These are phyloP conservation scores for Condylura cristata DNA, from an alignment of 2,113 vertebrate genomes.

Conservation along the genomic window DNA sequence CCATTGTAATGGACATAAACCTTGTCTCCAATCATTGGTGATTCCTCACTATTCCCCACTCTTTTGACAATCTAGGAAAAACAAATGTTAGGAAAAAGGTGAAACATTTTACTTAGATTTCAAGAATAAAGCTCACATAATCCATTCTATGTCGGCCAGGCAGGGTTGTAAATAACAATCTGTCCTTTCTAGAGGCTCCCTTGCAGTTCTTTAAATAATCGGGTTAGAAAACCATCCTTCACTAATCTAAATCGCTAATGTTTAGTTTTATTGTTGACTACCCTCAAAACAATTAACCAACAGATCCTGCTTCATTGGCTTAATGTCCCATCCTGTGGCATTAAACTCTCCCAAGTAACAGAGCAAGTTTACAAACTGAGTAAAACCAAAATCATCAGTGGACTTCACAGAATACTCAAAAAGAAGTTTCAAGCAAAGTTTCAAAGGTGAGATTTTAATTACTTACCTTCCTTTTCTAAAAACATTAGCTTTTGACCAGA, in stretches of 20 bases:
- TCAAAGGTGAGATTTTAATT: conserved; percentile 31
- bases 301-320: background rate
- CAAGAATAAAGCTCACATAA: background rate
- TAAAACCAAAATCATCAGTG: background rate
- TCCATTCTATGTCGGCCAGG: background rate
- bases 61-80: conserved; percentile 90
- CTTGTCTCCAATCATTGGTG: conserved; percentile 96
- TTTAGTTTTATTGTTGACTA: background rate
- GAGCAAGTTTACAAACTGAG: background rate
- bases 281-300: conserved; percentile 39
- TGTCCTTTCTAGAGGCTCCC: background rate
- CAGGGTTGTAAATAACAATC: background rate
- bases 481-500: conserved; percentile 32
- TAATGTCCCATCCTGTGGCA: background rate
- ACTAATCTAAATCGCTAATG: background rate
- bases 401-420: conserved; percentile 25
- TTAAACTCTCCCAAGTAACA: conserved; percentile 36
- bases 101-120: background rate
- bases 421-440: background rate
- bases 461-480: conserved; percentile 23
- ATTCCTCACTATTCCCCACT: conserved; percentile 88
- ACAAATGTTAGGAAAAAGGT: background rate
- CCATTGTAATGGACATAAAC: conserved; percentile 97
- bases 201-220: background rate
- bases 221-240: background rate